Evolutionary conservation across 2,797 vertebrate genomes (phyloP).

Genomic region (Centropyge bicolor): DNA sequence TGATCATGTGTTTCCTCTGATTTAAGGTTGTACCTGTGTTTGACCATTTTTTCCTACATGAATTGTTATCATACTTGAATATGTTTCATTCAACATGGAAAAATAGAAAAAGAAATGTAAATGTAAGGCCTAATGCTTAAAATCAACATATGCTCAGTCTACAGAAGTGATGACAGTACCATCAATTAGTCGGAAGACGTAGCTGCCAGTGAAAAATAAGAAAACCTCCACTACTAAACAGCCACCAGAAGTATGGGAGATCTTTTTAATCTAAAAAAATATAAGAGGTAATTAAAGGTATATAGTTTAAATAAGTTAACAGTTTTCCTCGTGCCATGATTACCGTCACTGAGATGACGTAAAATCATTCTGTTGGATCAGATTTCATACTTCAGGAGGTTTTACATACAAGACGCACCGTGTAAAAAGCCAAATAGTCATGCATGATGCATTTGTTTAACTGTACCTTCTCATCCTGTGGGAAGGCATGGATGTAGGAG

Average conservation of each 20-base stretch:
- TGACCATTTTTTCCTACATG: too few relatives aligned
- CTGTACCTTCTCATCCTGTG: slow-evolving; percentile 99
- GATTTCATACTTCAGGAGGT: neutral
- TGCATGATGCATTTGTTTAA: slow-evolving; percentile 58
- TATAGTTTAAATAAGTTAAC: too few relatives aligned
- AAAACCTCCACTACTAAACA: too few relatives aligned
- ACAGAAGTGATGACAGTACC: neutral
- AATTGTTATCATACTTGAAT: neutral
- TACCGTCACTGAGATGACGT: neutral
- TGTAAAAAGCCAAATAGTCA: slow-evolving; percentile 16
- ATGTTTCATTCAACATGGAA: too few relatives aligned
- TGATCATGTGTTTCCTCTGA: slow-evolving; percentile 11
- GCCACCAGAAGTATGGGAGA: too few relatives aligned
- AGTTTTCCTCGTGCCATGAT: neutral
- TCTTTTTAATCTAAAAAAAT: too few relatives aligned
- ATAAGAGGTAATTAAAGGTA: too few relatives aligned
- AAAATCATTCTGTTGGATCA: neutral
- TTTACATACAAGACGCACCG: slow-evolving; percentile 9
- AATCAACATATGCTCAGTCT: neutral
- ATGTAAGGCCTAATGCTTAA: neutral
- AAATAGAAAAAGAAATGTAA: too few relatives aligned
- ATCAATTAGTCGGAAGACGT: neutral
- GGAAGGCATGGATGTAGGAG: slow-evolving; percentile 83
- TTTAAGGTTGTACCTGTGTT: neutral
- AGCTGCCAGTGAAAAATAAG: neutral